Evolutionary conservation across 2,113 vertebrate genomes (phyloP).

Genomic region (Tauraco erythrolophus): DNA sequence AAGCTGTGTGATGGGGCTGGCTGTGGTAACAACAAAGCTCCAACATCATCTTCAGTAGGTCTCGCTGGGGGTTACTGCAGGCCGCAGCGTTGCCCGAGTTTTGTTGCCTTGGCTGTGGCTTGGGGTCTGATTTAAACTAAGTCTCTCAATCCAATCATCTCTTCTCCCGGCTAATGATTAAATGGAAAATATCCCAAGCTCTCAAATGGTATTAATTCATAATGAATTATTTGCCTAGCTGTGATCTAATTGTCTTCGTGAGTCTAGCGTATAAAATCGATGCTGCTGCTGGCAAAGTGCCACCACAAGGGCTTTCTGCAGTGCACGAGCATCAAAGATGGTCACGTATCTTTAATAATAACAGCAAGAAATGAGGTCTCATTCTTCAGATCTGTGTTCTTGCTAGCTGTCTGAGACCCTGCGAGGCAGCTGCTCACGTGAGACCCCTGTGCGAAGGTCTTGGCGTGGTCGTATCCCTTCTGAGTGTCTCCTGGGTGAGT

Average conservation of each 20-base stretch:
- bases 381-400: not conserved
- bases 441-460: not conserved
- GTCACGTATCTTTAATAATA: not conserved
- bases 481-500: rapidly evolving
- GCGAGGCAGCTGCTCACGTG: rapidly evolving
- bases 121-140: not conserved
- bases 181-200: constrained; percentile 26
- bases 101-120: not conserved
- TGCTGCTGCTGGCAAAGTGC: constrained; percentile 4
- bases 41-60: not conserved
- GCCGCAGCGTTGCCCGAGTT: not conserved
- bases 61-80: not conserved
- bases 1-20: not conserved
- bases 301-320: not conserved
- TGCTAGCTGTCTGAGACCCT: not conserved
- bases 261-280: not conserved
- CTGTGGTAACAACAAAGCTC: not conserved
- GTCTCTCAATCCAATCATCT: not conserved
- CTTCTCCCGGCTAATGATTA: not conserved
- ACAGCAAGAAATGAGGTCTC: not conserved
- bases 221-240: constrained; percentile 41
- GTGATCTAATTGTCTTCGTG: constrained; percentile 24
- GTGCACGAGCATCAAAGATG: not conserved
- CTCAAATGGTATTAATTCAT: constrained; percentile 24
- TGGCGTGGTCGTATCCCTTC: rapidly evolving